Conservation (phyloP, 2,888 invertebrate genomes). For the Choristoneura rosaceana region DNA sequence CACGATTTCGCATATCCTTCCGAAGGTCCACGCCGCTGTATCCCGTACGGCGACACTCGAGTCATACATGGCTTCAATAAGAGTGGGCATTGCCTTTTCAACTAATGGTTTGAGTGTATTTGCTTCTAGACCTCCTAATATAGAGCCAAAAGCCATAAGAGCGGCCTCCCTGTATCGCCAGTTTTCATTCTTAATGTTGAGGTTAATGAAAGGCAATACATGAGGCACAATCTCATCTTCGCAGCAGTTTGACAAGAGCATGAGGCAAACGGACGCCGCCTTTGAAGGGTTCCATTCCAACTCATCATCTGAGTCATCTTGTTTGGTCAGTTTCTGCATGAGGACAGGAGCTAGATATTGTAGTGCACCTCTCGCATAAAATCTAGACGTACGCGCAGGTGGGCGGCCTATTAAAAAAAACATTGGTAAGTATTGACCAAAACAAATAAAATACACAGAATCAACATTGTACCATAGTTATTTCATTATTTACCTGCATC, state of each 20-base stretch:
- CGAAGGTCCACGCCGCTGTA: slow-evolving; percentile 99
- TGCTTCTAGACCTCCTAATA: slow-evolving; percentile 96
- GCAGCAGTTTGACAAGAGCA: slow-evolving; percentile 98
- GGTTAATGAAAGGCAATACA: slow-evolving; percentile 98
- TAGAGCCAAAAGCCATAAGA: slow-evolving; percentile 98
- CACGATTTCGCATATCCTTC: slow-evolving; percentile 98
- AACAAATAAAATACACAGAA: background rate
- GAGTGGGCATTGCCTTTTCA: slow-evolving; percentile 97
- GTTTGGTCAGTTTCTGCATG: slow-evolving; percentile 97
- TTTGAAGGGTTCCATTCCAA: slow-evolving; percentile 99
- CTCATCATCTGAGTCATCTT: slow-evolving; percentile 98
- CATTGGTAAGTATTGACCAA: background rate
- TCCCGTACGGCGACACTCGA: slow-evolving; percentile 97
- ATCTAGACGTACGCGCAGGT: slow-evolving; percentile 96
- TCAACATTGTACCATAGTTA: background rate
- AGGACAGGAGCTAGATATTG: slow-evolving; percentile 97
- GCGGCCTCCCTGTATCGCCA: slow-evolving; percentile 98
- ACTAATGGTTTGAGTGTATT: slow-evolving; percentile 95
- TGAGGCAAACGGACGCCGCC: slow-evolving; percentile 99
- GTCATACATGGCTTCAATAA: slow-evolving; percentile 98
- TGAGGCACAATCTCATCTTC: slow-evolving; percentile 98
- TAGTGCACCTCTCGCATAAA: slow-evolving; percentile 99
- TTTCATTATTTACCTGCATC: slow-evolving; percentile 87
- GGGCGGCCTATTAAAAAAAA: slow-evolving; percentile 88
- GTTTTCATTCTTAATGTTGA: slow-evolving; percentile 96